Percentiles rank a stretch among this genome's conserved stretches.
These are phyloP conservation scores for Lasioglossum baleicum DNA, from an alignment of 1,140 invertebrate species.

Conservation along the genomic window DNA sequence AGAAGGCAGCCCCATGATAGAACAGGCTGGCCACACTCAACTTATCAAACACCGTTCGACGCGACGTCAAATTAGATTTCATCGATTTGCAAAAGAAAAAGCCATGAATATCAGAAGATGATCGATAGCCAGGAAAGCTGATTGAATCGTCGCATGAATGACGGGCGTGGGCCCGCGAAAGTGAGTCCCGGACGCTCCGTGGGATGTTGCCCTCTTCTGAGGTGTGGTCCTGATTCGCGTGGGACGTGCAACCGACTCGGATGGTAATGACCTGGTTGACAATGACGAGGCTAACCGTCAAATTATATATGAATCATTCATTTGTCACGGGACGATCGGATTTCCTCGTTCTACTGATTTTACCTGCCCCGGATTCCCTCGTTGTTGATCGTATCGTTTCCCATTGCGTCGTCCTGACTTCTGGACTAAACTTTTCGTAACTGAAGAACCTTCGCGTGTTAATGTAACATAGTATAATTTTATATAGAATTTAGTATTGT, in stretches of 20 bases:
- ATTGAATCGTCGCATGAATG: slow-evolving; percentile 63
- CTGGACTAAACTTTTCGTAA: too few species aligned
- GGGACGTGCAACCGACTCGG: slow-evolving; percentile 49
- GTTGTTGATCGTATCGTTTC: neutral
- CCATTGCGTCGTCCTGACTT: too few species aligned
- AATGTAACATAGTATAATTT: too few species aligned
- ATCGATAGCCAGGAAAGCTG: slow-evolving; percentile 49
- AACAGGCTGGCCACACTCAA: slow-evolving; percentile 7
- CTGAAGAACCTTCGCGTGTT: too few species aligned
- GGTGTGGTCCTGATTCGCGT: slow-evolving; percentile 58
- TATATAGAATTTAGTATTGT: too few species aligned
- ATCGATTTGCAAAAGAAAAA: slow-evolving; percentile 23
- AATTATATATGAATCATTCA: slow-evolving; percentile 51
- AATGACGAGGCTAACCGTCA: slow-evolving; percentile 54
- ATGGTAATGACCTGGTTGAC: slow-evolving; percentile 59
- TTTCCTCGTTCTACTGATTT: slow-evolving; percentile 4
- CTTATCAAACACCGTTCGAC: slow-evolving; percentile 35
- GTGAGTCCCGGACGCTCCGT: slow-evolving; percentile 50
- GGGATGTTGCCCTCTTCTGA: slow-evolving; percentile 58
- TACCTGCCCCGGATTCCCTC: neutral
- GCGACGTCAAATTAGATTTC: slow-evolving; percentile 45
- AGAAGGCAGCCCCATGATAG: neutral
- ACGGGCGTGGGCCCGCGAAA: slow-evolving; percentile 62
- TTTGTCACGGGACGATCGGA: slow-evolving; percentile 36
- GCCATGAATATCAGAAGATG: slow-evolving; percentile 42